A percentile compares a stretch with the other conserved stretches of the same genome.
phyloP scores from a whole-genome alignment of 2,888 invertebrate genomes.

The Xestia ashworthii region DNA sequence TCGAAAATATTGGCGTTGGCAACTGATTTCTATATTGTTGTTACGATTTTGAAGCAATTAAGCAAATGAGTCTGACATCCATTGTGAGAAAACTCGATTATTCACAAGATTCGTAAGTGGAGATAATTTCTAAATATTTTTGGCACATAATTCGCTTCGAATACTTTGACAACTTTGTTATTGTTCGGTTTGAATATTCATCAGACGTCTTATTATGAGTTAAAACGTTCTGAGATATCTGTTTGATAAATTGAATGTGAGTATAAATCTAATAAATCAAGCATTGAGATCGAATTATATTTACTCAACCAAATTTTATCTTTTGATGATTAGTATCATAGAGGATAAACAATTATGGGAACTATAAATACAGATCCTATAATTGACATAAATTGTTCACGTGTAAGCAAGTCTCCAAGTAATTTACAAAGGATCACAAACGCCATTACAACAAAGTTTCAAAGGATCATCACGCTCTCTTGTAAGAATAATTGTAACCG shows the following conservation, averaged over 20 bases:
- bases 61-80: conserved; percentile 66
- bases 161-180: conserved; percentile 58
- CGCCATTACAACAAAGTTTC: conserved; percentile 35
- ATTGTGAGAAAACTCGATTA: conserved; percentile 58
- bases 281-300: not conserved
- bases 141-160: conserved; percentile 55
- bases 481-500: conserved; percentile 56
- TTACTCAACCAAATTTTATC: not conserved
- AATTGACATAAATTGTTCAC: conserved; percentile 27
- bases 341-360: conserved; percentile 12
- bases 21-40: conserved; percentile 68
- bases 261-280: conserved; percentile 37
- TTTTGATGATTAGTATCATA: not conserved
- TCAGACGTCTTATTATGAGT: conserved; percentile 41
- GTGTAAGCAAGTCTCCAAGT: conserved; percentile 7
- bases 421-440: conserved; percentile 40
- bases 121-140: conserved; percentile 65
- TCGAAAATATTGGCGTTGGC: conserved; percentile 73
- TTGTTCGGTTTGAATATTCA: conserved; percentile 47
- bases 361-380: conserved; percentile 18
- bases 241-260: conserved; percentile 25
- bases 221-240: conserved; percentile 25
- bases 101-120: conserved; percentile 55
- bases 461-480: conserved; percentile 59
- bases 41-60: conserved; percentile 68